These are phyloP conservation scores for Rhynchonema sp. DNA, from an alignment of 2,888 invertebrate genomes.

Conservation along the genomic window DNA sequence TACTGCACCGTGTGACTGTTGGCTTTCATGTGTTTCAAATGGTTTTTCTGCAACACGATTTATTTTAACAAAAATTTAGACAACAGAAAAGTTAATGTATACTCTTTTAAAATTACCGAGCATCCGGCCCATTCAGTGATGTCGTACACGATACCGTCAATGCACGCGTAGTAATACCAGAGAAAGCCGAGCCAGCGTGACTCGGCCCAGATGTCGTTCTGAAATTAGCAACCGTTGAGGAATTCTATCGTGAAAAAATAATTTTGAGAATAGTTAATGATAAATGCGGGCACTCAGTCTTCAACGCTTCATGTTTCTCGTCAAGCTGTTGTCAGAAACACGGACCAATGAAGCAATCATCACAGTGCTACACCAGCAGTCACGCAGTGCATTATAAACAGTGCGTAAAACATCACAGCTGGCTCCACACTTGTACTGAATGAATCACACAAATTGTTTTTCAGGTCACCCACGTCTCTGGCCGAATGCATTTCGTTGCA, in stretches of 20 bases:
- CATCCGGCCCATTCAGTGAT: conserved; percentile 93
- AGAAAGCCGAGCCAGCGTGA: conserved; percentile 61
- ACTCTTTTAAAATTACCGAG: conserved; percentile 48
- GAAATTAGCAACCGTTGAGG: conserved; percentile 9
- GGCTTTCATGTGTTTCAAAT: conserved; percentile 59
- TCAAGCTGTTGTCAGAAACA: background rate
- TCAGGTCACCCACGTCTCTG: conserved; percentile 54
- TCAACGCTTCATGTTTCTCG: background rate
- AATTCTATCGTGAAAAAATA: too few species aligned
- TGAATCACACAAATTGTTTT: too few species aligned
- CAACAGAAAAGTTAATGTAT: background rate
- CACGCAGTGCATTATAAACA: too few species aligned
- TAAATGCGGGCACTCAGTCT: too few species aligned
- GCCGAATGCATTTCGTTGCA: conserved; percentile 75
- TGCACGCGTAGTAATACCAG: conserved; percentile 85
- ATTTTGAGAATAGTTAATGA: too few species aligned
- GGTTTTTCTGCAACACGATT: conserved; percentile 34
- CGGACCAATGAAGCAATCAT: background rate
- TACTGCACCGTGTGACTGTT: conserved; percentile 79
- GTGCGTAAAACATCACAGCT: too few species aligned
- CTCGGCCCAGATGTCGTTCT: conserved; percentile 93
- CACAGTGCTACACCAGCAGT: background rate
- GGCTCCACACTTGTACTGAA: too few species aligned
- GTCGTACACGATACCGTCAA: conserved; percentile 85
- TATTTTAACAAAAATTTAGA: background rate